Conservation (phyloP, 2,113 vertebrate species). For the Mixornis gularis region DNA sequence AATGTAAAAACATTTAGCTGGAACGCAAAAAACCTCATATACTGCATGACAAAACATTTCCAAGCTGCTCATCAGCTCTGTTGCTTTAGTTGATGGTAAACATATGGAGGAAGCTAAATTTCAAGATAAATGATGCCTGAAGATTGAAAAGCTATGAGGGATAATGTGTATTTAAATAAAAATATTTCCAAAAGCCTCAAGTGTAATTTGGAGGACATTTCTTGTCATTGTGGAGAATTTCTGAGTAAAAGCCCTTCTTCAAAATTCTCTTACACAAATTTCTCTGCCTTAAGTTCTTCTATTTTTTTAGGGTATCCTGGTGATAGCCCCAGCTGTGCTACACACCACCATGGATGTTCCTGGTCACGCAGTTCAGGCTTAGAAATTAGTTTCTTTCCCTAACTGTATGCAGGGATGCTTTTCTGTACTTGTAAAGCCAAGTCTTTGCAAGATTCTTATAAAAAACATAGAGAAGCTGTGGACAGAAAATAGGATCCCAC, state of each 20-base stretch:
- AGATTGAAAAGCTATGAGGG: conserved; percentile 34
- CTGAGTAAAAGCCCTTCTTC: not conserved
- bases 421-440: not conserved
- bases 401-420: not conserved
- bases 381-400: not conserved
- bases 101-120: conserved; percentile 38
- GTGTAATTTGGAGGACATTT: not conserved
- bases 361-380: not conserved
- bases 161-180: conserved; percentile 16
- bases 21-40: not conserved
- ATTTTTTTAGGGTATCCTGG: not conserved
- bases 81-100: conserved; percentile 36
- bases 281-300: not conserved
- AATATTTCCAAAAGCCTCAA: conserved; percentile 8
- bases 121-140: conserved; percentile 24
- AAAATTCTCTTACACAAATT: not conserved
- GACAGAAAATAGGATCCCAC: not conserved
- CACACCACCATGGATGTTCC: not conserved
- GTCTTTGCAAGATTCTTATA: not conserved
- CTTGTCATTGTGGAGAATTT: not conserved
- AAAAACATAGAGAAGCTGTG: not conserved
- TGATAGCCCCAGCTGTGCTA: not conserved
- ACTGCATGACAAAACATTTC: conserved; percentile 41
- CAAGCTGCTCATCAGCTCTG: conserved; percentile 11
- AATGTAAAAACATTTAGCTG: conserved; percentile 22